Percentiles rank a stretch among this genome's conserved stretches.
phyloP scores from a whole-genome alignment of 2,888 invertebrate genomes.

The Glyphotaelius pellucidus region DNA sequence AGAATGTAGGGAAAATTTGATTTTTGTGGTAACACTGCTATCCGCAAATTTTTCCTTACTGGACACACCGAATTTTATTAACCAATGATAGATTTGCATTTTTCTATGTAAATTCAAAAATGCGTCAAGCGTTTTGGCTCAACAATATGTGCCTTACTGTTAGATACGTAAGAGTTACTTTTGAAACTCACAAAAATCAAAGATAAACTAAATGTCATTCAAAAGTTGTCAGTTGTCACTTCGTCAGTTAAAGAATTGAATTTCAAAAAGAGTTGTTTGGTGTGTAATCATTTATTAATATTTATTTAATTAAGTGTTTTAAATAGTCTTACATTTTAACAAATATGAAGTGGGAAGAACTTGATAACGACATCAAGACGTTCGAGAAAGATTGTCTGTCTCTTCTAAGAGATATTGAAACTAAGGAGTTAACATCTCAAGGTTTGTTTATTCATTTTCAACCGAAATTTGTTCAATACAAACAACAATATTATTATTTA shows the following conservation, averaged over 20 bases:
- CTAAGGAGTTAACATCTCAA: constrained; percentile 54
- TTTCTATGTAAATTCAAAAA: background rate
- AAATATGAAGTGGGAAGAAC: constrained; percentile 55
- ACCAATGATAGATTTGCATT: background rate
- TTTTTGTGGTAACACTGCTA: background rate
- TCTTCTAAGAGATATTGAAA: constrained; percentile 50
- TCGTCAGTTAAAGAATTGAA: background rate
- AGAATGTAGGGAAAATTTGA: background rate
- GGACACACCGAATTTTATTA: background rate
- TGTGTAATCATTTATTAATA: background rate
- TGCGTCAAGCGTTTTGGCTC: background rate
- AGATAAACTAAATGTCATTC: background rate
- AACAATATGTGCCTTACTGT: background rate
- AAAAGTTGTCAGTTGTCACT: background rate
- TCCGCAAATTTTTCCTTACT: background rate
- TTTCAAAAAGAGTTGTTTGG: background rate
- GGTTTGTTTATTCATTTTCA: constrained; percentile 31
- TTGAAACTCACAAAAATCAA: background rate
- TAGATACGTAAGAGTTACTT: background rate
- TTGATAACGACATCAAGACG: constrained; percentile 45
- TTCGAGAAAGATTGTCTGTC: constrained; percentile 51
- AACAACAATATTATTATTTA: constrained; percentile 20
- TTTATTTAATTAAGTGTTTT: background rate
- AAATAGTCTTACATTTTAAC: background rate
- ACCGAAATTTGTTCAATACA: background rate